phyloP scores from a whole-genome alignment of 2,888 invertebrate genomes.

The Cheilosia vernalis region DNA sequence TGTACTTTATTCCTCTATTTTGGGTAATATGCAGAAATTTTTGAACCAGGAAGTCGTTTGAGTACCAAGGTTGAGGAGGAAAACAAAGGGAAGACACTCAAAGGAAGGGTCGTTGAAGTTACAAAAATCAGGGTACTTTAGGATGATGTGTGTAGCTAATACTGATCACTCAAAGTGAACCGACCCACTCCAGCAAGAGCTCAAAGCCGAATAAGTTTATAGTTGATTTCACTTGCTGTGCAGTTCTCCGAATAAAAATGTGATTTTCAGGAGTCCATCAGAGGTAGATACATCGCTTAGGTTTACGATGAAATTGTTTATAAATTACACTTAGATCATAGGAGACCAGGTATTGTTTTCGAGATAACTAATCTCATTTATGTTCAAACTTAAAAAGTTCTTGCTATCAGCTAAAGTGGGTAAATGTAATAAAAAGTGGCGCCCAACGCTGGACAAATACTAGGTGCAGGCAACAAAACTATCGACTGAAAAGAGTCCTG shows the following conservation, averaged over 20 bases:
- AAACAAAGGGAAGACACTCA: not conserved
- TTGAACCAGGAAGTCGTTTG: not conserved
- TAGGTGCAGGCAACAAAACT: no score
- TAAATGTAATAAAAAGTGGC: no score
- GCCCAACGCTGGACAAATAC: no score
- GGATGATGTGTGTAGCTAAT: not conserved
- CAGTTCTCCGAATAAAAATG: not conserved
- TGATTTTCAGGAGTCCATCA: not conserved
- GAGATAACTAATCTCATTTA: no score
- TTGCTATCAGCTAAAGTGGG: no score
- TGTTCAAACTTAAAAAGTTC: no score
- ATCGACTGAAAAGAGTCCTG: no score
- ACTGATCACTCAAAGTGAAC: not conserved
- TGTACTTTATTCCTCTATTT: conserved; percentile 33
- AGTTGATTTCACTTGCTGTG: not conserved
- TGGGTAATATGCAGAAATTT: not conserved
- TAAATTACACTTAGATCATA: not conserved
- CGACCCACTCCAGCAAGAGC: not conserved
- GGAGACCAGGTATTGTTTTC: not conserved
- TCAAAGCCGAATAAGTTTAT: no score
- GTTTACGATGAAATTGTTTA: not conserved
- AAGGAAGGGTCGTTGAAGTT: not conserved
- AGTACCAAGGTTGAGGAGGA: conserved; percentile 7
- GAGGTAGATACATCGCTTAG: not conserved
- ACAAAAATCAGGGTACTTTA: not conserved